Base-by-base conservation (phyloP, 1,140 invertebrate genomes). In the Propsilocerus akamusi region DNA sequence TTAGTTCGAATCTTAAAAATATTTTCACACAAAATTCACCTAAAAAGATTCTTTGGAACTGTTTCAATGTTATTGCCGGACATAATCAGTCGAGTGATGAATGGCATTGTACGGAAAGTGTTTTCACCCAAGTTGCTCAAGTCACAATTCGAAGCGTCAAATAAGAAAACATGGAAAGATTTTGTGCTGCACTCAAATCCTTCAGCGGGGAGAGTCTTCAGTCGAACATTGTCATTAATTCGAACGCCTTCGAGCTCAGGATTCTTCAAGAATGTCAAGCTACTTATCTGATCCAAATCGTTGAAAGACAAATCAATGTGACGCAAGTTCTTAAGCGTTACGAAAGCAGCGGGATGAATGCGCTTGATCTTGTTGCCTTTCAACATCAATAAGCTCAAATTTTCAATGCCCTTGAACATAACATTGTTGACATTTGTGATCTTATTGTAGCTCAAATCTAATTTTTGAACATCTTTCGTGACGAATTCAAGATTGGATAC, bases 271-370 rank as follows among this genome's bases (percentile, higher is more conserved):
- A 83, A 76, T 47, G 82, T 64, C 58, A 75, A 69, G n/a, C 72
- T 70, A 0, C 72, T 75, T 26, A 81, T 66, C 30, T 72, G 73
- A 17, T 75, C 72, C 17, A 83, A 59, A 30, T 73, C 67, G 57
- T 83, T 83, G 53, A 77, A 69, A 0, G 80, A 81, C 41, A 83
- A 65, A 57, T 83, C 80, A 47, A 83, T 69, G 58, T 76, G 70
- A 25, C 71, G 74, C 23, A 83, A 65, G 46, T 74, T 70, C 48
- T 72, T 67, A 4, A 81, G 63, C 48, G 72, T 65, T 2, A 69
- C 62, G 64, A 83, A 81, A 25, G 79, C 76, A 57, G 78, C 74
- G 14, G 74, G 71, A 52, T 79, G 72, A 47, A 83, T 79, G 53
- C 72, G 75, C 34, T 68, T 70, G 46, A 83, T 72, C 47, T 68